Percentiles rank a stretch among this genome's conserved stretches.
These are phyloP conservation scores for Amphiprion percula DNA, from an alignment of 2,113 vertebrate genomes.

Conservation along the genomic window DNA sequence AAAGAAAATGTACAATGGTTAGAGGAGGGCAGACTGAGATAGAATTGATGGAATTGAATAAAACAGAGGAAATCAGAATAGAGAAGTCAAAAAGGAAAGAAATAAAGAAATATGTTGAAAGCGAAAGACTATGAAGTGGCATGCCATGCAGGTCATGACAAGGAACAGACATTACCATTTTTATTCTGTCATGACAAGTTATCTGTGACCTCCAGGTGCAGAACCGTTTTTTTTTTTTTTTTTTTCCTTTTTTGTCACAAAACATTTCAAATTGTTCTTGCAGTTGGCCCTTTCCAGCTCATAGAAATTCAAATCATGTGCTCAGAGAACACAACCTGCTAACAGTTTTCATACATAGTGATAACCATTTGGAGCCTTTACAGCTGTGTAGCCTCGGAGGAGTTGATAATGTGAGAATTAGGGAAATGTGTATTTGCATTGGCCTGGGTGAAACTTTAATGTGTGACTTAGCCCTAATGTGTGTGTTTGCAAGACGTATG, in stretches of 20 bases:
- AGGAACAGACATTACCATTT: neutral
- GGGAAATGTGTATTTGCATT: too few relatives aligned
- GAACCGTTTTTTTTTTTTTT: too few relatives aligned
- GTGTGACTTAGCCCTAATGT: too few relatives aligned
- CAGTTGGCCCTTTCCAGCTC: too few relatives aligned
- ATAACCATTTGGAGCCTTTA: too few relatives aligned
- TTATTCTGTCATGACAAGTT: neutral
- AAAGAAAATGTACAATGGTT: neutral
- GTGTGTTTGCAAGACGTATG: neutral
- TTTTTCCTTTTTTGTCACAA: neutral
- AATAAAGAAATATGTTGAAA: neutral
- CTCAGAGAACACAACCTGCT: too few relatives aligned
- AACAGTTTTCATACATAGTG: too few relatives aligned
- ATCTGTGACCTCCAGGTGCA: slow-evolving; percentile 1
- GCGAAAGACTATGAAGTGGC: neutral
- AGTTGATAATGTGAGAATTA: too few relatives aligned
- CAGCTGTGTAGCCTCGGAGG: too few relatives aligned
- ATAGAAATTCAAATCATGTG: too few relatives aligned
- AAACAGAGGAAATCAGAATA: neutral
- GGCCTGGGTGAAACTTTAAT: too few relatives aligned
- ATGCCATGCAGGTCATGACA: neutral
- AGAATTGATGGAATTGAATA: neutral
- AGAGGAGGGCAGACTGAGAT: neutral
- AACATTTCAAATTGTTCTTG: too few relatives aligned
- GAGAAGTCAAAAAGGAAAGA: neutral